Evolutionary conservation across 2,888 invertebrate species (phyloP).

Genomic region (Caenorhabditis sulstoni): DNA sequence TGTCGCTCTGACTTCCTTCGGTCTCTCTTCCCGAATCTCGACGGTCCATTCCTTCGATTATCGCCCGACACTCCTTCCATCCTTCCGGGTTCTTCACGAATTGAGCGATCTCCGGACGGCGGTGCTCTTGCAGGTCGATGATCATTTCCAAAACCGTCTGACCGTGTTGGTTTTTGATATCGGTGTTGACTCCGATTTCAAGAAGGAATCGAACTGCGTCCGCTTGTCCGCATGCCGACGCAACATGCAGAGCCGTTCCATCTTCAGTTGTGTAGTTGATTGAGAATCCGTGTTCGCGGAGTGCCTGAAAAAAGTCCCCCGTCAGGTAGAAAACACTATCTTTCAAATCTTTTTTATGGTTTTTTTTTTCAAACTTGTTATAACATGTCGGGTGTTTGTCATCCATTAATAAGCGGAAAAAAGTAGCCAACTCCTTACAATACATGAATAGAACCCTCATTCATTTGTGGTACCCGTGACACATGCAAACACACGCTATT

Average conservation of each 20-base stretch:
- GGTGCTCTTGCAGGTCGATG: conserved; percentile 91
- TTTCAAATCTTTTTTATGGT: too few species aligned
- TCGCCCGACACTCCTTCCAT: conserved; percentile 69
- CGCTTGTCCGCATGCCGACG: conserved; percentile 79
- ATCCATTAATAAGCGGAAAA: too few species aligned
- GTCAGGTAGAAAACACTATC: too few species aligned
- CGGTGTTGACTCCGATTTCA: conserved; percentile 69
- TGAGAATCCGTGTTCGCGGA: conserved; percentile 86
- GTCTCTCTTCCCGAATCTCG: conserved; percentile 61
- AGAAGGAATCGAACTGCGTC: conserved; percentile 78
- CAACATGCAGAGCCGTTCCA: conserved; percentile 80
- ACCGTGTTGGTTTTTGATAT: conserved; percentile 87
- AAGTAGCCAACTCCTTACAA: too few species aligned
- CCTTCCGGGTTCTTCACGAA: conserved; percentile 84
- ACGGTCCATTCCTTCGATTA: conserved; percentile 69
- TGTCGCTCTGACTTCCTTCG: conserved; percentile 51
- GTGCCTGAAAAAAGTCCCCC: conserved; percentile 70
- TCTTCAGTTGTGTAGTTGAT: conserved; percentile 83
- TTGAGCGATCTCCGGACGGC: conserved; percentile 90
- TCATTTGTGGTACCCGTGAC: neutral
- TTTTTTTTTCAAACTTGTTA: too few species aligned
- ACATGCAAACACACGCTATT: conserved; percentile 14
- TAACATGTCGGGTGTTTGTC: too few species aligned
- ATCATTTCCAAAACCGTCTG: conserved; percentile 91
- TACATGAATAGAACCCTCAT: too few species aligned